A percentile compares a stretch with the other conserved stretches of the same genome.
Evolutionary conservation across 2,113 vertebrate genomes (phyloP).

Genomic region (Corydoras sp.): DNA sequence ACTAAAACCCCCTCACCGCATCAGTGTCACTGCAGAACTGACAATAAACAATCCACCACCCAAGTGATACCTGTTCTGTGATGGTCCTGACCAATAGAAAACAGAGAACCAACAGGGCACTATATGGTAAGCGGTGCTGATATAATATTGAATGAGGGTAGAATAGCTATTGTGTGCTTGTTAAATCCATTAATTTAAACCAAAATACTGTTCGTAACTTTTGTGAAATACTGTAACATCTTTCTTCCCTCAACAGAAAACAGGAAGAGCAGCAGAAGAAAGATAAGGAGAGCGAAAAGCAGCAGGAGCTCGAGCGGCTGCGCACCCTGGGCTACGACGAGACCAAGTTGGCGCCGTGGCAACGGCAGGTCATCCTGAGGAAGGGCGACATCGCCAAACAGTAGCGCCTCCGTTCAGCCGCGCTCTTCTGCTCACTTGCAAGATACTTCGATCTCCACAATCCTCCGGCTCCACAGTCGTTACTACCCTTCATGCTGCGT

Average conservation of each 20-base stretch:
- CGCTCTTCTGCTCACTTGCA: slow-evolving; percentile 1
- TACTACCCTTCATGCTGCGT: too few relatives aligned
- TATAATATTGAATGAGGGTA: too few relatives aligned
- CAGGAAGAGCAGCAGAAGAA: slow-evolving; percentile 75
- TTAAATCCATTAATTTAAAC: too few relatives aligned
- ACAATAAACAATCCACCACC: too few relatives aligned
- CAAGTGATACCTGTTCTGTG: too few relatives aligned
- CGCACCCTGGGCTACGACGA: slow-evolving; percentile 92
- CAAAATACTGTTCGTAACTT: too few relatives aligned
- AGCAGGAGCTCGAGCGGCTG: slow-evolving; percentile 84
- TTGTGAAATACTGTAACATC: background rate
- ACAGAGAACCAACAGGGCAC: too few relatives aligned
- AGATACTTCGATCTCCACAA: slow-evolving; percentile 9
- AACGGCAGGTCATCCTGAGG: slow-evolving; percentile 93
- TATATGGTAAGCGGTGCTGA: too few relatives aligned
- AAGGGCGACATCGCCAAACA: slow-evolving; percentile 93
- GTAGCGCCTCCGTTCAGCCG: slow-evolving; percentile 47
- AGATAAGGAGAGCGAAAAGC: slow-evolving; percentile 77
- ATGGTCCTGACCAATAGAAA: too few relatives aligned
- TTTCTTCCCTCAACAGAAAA: slow-evolving; percentile 65
- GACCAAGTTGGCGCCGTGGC: slow-evolving; percentile 93
- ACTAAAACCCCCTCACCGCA: too few relatives aligned
- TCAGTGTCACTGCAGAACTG: too few relatives aligned
- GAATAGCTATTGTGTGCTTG: too few relatives aligned
- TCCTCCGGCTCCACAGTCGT: slow-evolving; percentile 6